These are phyloP conservation scores for Bruchidius siliquastri DNA, from an alignment of 2,888 invertebrate species.

Conservation along the genomic window DNA sequence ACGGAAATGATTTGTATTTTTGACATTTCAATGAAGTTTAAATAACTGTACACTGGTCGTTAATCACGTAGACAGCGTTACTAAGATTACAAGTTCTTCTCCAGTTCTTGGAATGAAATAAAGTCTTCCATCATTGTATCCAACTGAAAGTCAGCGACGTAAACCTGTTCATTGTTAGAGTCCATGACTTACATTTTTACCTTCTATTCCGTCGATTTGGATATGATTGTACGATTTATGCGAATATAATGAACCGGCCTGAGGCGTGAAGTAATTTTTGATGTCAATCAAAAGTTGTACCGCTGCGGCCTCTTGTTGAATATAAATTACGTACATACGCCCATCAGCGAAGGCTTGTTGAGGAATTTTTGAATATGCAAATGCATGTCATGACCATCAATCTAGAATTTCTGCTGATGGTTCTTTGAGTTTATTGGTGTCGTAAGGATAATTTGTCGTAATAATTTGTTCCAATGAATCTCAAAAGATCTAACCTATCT, in stretches of 20 bases:
- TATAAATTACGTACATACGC: neutral
- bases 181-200: neutral
- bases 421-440: neutral
- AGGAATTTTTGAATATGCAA: neutral
- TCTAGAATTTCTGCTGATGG: neutral
- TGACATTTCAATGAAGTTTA: too few relatives aligned
- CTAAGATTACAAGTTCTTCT: too few relatives aligned
- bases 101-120: too few relatives aligned
- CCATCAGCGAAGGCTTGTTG: neutral
- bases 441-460: neutral
- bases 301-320: neutral
- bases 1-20: too few relatives aligned
- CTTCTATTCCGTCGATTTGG: neutral
- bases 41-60: too few relatives aligned
- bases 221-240: neutral
- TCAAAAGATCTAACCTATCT: too few relatives aligned
- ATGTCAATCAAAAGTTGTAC: neutral
- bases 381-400: neutral
- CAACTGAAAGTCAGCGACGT: neutral
- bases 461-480: too few relatives aligned
- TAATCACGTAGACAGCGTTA: too few relatives aligned
- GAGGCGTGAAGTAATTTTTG: neutral
- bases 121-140: neutral
- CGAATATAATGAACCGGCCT: neutral
- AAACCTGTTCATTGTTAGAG: neutral